Percentiles rank a stretch among this genome's conserved stretches.
Conservation (phyloP, 35 echinoderm and acorn worm species). For the Strongylocentrotus purpuratus region DNA sequence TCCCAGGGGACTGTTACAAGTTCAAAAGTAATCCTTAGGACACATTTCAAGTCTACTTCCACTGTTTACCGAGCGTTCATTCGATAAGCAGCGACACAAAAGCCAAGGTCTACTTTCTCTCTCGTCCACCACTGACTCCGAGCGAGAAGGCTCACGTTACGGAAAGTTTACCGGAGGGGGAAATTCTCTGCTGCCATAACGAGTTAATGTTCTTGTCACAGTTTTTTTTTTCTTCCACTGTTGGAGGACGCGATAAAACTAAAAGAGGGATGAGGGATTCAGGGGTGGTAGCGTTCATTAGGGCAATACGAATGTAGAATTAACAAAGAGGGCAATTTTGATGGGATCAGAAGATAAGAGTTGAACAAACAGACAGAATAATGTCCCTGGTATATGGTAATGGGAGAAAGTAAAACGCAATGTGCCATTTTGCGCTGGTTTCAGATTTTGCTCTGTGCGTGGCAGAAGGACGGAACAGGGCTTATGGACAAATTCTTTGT, state of each 20-base stretch:
- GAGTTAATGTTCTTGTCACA: constrained; percentile 37
- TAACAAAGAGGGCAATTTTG: not conserved
- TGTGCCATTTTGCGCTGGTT: too few relatives aligned
- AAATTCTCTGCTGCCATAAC: constrained; percentile 16
- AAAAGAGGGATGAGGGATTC: not conserved
- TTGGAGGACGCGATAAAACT: not conserved
- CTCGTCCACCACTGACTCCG: not conserved
- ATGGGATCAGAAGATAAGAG: not conserved
- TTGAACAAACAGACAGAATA: not conserved
- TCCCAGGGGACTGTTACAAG: constrained; percentile 22
- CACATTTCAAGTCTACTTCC: not conserved
- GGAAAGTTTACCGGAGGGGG: constrained; percentile 16
- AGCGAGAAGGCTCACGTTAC: not conserved
- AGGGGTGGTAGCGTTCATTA: not conserved
- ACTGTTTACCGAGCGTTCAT: constrained; percentile 16
- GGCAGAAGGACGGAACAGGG: too few relatives aligned
- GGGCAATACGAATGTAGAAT: not conserved
- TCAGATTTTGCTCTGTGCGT: too few relatives aligned
- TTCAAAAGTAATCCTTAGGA: constrained; percentile 15
- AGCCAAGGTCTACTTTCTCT: not conserved
- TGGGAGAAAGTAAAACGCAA: not conserved
- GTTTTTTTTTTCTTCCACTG: not conserved
- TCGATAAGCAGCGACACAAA: constrained; percentile 31
- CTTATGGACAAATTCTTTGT: too few relatives aligned
- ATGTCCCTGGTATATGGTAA: not conserved